Percentiles rank a stretch among this genome's conserved stretches.
Conservation (phyloP, 2,113 vertebrate species). For the Numenius arquata region DNA sequence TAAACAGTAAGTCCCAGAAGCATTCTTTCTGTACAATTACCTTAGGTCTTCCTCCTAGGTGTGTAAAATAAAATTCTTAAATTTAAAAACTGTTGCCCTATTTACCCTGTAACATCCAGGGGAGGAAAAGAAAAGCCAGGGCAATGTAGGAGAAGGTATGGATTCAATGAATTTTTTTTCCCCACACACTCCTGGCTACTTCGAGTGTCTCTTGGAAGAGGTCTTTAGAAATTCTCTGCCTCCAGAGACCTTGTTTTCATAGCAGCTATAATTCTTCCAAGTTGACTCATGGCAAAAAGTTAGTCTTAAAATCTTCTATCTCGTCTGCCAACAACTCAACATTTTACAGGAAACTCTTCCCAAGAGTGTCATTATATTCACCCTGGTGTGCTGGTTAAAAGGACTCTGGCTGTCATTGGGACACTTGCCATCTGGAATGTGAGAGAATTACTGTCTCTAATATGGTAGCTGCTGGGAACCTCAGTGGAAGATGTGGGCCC, state of each 20-base stretch:
- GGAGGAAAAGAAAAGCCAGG: not conserved
- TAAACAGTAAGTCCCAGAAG: not conserved
- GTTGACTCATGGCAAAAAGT: constrained; percentile 1
- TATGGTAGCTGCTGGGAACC: constrained; percentile 4
- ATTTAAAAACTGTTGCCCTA: not conserved
- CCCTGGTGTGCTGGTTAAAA: constrained; percentile 10
- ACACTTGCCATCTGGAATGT: constrained; percentile 25
- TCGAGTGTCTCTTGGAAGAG: not conserved
- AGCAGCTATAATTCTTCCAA: not conserved
- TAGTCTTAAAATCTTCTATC: constrained; percentile 37
- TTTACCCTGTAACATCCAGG: not conserved
- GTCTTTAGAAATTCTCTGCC: not conserved
- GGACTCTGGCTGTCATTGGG: constrained; percentile 1
- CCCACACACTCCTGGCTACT: not conserved
- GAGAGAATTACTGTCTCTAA: not conserved
- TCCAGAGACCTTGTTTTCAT: not conserved
- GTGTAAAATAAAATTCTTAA: not conserved
- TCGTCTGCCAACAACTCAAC: constrained; percentile 22
- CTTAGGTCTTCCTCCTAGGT: not conserved
- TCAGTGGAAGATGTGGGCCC: not conserved
- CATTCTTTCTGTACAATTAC: not conserved
- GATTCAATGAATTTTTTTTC: not conserved
- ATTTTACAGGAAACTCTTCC: constrained; percentile 24
- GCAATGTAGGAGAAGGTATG: not conserved
- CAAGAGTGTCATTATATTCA: not conserved